Evolutionary conservation across 1,140 invertebrate species (phyloP).

Genomic region (Lepidurus couesii): DNA sequence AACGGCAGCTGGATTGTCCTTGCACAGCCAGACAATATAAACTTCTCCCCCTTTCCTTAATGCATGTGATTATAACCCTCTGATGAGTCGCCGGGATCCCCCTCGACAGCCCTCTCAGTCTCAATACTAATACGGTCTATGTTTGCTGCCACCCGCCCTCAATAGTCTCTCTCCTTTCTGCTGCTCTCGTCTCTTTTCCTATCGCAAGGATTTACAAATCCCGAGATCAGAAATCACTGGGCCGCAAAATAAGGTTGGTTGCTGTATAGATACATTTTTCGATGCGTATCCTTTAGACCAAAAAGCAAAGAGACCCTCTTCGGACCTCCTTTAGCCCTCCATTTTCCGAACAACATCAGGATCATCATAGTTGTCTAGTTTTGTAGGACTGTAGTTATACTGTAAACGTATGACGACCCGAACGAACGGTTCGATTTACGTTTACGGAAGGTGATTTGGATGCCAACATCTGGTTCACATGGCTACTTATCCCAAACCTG

Average conservation of each 20-base stretch:
- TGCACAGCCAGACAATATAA: neutral
- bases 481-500: neutral
- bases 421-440: too few species aligned
- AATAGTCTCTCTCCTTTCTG: neutral
- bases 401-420: too few species aligned
- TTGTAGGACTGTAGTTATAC: too few species aligned
- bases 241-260: constrained; percentile 2
- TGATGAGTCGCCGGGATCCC: neutral
- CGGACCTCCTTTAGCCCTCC: neutral
- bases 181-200: neutral
- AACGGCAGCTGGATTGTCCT: neutral
- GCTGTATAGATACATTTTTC: neutral
- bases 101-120: neutral
- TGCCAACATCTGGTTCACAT: neutral
- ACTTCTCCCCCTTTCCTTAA: neutral
- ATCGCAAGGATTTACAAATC: too few species aligned
- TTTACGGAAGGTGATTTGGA: too few species aligned
- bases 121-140: neutral
- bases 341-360: too few species aligned
- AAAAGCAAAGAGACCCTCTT: neutral
- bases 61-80: constrained; percentile 22
- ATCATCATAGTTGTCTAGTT: too few species aligned
- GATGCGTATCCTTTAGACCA: neutral
- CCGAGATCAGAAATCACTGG: constrained; percentile 1
- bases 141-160: neutral